phyloP scores from a whole-genome alignment of 2,797 vertebrate species.

The Coluber constrictor region DNA sequence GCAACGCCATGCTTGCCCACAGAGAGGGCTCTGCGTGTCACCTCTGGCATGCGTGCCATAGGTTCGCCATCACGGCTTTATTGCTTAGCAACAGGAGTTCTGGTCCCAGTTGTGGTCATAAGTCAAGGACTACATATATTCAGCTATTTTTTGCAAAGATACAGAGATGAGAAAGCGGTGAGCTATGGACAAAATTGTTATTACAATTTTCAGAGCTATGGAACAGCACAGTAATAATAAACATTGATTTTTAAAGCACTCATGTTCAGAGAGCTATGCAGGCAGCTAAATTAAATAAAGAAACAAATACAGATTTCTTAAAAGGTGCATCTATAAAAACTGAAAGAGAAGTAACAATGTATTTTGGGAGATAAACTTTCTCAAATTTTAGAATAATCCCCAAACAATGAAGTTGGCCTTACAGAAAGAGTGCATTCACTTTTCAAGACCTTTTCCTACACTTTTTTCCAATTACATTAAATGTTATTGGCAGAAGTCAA shows the following conservation, averaged over 20 bases:
- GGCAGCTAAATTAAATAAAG: background rate
- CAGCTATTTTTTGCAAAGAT: background rate
- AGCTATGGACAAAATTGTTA: background rate
- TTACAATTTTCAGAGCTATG: background rate
- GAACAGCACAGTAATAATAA: background rate
- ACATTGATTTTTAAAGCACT: background rate
- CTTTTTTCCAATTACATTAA: background rate
- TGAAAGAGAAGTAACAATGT: background rate
- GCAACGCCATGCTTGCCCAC: too few species aligned
- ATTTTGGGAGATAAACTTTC: background rate
- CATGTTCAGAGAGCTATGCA: background rate
- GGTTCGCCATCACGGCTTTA: too few species aligned
- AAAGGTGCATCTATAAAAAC: background rate
- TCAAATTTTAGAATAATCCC: background rate
- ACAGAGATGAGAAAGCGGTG: background rate
- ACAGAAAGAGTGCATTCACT: background rate
- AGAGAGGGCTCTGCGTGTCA: too few species aligned
- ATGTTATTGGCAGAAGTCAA: background rate
- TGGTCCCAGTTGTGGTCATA: too few species aligned
- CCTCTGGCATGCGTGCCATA: too few species aligned
- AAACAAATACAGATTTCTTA: background rate
- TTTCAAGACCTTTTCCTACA: background rate
- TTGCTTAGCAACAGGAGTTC: too few species aligned
- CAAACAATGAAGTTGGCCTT: background rate
- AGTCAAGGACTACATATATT: background rate